Conservation (phyloP, 2,797 vertebrate genomes). For the Enteromius unitaeniatus region DNA sequence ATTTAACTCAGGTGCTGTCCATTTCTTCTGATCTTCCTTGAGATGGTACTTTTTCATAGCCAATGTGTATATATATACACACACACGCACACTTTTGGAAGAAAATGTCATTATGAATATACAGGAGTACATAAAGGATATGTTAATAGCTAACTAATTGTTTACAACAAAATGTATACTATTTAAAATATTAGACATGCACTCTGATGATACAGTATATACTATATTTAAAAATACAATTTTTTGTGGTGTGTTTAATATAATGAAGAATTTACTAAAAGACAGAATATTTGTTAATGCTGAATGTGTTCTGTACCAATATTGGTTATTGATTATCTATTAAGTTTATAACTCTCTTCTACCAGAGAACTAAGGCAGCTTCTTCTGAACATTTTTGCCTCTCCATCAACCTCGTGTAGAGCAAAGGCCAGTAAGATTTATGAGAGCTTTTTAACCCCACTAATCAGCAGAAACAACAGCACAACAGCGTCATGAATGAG, state of each 20-base stretch:
- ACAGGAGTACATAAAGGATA: background rate
- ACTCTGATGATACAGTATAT: background rate
- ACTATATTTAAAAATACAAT: background rate
- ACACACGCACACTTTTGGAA: no score
- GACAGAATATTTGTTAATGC: background rate
- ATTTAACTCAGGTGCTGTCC: no score
- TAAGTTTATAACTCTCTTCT: background rate
- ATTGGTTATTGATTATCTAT: background rate
- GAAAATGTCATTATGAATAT: background rate
- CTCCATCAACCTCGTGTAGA: background rate
- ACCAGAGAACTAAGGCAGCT: background rate
- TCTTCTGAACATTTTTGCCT: conserved; percentile 7
- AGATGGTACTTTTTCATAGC: no score
- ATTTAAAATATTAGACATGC: background rate
- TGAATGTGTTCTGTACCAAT: background rate
- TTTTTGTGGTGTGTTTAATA: background rate
- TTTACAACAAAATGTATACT: background rate
- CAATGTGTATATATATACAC: no score
- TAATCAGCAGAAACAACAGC: conserved; percentile 43
- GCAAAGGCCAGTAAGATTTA: conserved; percentile 42
- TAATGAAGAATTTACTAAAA: background rate
- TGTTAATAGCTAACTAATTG: background rate
- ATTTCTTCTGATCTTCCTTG: no score
- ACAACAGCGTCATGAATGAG: conserved; percentile 50
- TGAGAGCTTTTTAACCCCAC: conserved; percentile 48